Percentiles rank a stretch among this genome's conserved stretches.
Evolutionary conservation across 2,888 invertebrate species (phyloP).

Genomic region (Coleophora flavipennella): DNA sequence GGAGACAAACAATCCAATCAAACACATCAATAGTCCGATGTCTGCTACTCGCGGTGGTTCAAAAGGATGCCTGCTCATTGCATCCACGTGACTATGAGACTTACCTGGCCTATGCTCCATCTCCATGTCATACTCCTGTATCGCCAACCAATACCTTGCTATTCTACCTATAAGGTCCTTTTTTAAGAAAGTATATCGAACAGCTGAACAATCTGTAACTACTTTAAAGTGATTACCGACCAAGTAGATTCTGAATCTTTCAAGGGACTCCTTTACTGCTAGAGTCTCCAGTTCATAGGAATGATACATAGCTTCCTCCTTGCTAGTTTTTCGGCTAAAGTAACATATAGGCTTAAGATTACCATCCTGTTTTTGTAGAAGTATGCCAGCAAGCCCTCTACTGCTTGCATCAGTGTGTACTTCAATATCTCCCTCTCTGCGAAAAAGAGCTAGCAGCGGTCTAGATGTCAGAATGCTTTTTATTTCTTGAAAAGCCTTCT

Average conservation of each 20-base stretch:
- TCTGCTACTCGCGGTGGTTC: neutral
- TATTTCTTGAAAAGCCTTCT: neutral
- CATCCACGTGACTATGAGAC: neutral
- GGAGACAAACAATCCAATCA: neutral
- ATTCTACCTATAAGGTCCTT: constrained; percentile 8
- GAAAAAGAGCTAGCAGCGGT: neutral
- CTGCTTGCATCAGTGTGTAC: constrained; percentile 2
- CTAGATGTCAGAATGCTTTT: neutral
- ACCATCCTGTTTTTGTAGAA: constrained; percentile 2
- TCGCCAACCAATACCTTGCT: constrained; percentile 9
- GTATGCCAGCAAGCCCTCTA: constrained; percentile 1
- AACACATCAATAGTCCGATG: neutral
- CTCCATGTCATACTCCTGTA: constrained; percentile 3
- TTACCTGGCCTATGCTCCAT: neutral
- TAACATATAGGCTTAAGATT: too few relatives aligned
- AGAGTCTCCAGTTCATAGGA: too few relatives aligned
- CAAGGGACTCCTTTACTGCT: too few relatives aligned
- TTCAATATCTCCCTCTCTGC: neutral
- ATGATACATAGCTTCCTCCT: too few relatives aligned
- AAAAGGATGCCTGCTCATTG: neutral
- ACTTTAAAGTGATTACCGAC: constrained; percentile 1
- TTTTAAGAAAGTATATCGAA: constrained; percentile 5
- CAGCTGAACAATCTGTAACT: constrained; percentile 3
- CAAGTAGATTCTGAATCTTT: too few relatives aligned
- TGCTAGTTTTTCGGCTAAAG: too few relatives aligned